Conservation (phyloP, 2,888 invertebrate genomes). For the Lepidochrysops patricia region DNA sequence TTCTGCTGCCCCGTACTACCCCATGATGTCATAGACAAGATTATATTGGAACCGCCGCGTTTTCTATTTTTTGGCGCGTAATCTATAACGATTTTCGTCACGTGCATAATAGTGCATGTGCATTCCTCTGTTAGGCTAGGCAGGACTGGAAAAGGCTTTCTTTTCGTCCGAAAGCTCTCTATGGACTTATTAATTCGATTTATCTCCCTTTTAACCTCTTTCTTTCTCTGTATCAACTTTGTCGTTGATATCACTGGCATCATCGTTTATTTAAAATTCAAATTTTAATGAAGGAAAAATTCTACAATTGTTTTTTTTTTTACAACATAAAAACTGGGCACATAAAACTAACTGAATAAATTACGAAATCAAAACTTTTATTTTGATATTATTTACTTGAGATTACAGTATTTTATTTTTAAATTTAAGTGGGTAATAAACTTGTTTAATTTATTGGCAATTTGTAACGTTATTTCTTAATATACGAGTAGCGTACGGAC, state of each 20-base stretch:
- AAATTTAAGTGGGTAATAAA: background rate
- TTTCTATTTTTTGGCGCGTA: constrained; percentile 51
- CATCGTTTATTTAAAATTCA: constrained; percentile 31
- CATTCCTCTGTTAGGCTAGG: constrained; percentile 36
- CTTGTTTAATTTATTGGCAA: background rate
- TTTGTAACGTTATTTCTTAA: background rate
- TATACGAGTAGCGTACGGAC: background rate
- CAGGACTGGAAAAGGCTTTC: constrained; percentile 37
- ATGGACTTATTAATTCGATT: constrained; percentile 34
- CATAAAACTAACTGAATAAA: background rate
- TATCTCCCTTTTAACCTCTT: constrained; percentile 36
- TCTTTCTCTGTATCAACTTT: constrained; percentile 45
- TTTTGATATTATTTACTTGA: background rate
- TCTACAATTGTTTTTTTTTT: background rate
- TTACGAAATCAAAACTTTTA: background rate
- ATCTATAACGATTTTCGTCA: constrained; percentile 50
- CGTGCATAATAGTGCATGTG: constrained; percentile 53
- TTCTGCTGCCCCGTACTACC: constrained; percentile 47
- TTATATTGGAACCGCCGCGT: constrained; percentile 46
- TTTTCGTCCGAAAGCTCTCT: constrained; percentile 34
- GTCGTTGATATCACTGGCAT: constrained; percentile 61
- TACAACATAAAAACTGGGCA: background rate
- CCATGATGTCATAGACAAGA: constrained; percentile 50
- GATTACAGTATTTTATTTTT: background rate
- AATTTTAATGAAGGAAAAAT: no score